These are phyloP conservation scores for Chionis minor DNA, from an alignment of 2,113 vertebrate species.

Conservation along the genomic window DNA sequence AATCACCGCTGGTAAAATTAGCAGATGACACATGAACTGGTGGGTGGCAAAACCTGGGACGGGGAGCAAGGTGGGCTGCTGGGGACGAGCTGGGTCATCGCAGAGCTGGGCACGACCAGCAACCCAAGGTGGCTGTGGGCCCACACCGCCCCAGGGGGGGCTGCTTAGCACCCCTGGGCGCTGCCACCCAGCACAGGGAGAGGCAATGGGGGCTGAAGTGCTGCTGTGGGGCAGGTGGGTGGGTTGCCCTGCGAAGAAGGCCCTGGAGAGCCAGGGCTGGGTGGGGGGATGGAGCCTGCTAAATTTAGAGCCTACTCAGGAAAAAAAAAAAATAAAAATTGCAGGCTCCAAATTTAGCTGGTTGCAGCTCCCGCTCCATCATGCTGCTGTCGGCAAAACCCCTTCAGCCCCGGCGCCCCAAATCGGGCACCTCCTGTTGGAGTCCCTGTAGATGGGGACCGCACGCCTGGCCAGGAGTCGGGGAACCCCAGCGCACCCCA, in stretches of 20 bases:
- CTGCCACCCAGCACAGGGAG: accelerated
- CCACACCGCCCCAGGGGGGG: accelerated
- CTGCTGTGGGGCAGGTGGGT: accelerated
- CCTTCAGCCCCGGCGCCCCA: accelerated
- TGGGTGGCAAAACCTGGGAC: neutral
- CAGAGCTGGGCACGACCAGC: neutral
- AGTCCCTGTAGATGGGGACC: neutral
- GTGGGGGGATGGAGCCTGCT: neutral
- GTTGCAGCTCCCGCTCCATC: neutral
- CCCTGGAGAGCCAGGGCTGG: neutral
- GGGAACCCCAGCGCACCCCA: neutral
- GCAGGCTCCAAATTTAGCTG: slow-evolving; percentile 33
- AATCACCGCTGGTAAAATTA: slow-evolving; percentile 52
- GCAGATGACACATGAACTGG: neutral
- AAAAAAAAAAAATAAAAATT: neutral
- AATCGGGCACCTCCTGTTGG: accelerated
- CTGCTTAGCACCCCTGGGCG: neutral
- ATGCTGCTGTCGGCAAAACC: neutral
- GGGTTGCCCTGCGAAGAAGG: neutral
- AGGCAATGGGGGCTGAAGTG: accelerated
- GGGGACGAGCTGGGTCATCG: accelerated
- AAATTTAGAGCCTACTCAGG: slow-evolving; percentile 33
- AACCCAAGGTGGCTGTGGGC: accelerated
- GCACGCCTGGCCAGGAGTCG: accelerated
- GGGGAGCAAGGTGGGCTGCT: neutral